phyloP scores from a whole-genome alignment of 2,888 invertebrate genomes.

The Aelia acuminata region DNA sequence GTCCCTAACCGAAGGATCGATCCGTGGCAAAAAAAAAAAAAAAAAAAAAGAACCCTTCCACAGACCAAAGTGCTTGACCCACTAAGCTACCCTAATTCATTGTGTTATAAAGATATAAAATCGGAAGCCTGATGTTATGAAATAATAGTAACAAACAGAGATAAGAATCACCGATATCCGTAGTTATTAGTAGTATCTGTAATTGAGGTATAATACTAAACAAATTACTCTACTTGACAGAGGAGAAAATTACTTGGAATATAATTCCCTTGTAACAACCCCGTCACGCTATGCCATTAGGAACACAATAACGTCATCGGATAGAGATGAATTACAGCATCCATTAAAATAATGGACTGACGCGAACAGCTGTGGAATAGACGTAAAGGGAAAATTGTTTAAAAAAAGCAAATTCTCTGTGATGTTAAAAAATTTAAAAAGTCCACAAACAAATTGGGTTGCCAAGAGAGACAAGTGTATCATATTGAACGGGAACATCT shows the following conservation, averaged over 20 bases:
- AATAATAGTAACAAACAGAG: neutral
- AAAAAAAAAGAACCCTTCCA: no score
- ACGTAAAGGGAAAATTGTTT: no score
- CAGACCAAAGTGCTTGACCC: no score
- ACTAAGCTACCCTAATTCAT: no score
- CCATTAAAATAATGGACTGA: neutral
- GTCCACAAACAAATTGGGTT: no score
- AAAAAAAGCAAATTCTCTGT: no score
- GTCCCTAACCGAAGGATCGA: no score
- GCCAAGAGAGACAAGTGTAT: no score
- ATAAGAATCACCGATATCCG: neutral
- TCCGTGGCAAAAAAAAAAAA: no score
- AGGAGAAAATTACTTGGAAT: slow-evolving; percentile 2
- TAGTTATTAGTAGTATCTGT: neutral
- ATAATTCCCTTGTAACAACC: neutral
- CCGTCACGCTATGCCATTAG: neutral
- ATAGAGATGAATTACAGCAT: neutral
- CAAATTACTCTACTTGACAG: neutral
- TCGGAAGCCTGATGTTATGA: neutral
- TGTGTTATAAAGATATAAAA: neutral
- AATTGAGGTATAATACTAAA: neutral
- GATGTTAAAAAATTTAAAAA: no score
- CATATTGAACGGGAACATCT: no score
- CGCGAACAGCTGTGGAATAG: neutral
- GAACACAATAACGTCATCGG: neutral